Evolutionary conservation across 2,113 vertebrate genomes (phyloP).

Genomic region (Copsychus sechellarum): DNA sequence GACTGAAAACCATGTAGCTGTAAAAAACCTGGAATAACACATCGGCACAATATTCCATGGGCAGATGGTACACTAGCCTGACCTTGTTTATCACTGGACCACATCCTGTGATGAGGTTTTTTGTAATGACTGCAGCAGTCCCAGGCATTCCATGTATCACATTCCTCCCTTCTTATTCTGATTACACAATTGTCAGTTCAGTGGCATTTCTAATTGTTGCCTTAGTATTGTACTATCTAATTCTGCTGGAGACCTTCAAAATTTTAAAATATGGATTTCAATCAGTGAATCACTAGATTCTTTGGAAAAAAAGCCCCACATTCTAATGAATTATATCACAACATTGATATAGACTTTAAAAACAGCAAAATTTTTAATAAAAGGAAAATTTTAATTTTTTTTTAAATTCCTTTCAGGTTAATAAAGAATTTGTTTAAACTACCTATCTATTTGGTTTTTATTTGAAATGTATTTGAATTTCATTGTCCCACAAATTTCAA

Average conservation of each 20-base stretch:
- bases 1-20: not conserved
- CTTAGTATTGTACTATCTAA: not conserved
- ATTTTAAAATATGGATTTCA: not conserved
- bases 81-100: slow-evolving; percentile 51
- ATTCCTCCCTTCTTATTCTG: not conserved
- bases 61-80: slow-evolving; percentile 46
- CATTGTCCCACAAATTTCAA: not conserved
- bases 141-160: not conserved
- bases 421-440: not conserved
- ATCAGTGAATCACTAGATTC: not conserved
- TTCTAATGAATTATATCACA: not conserved
- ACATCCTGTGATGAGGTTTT: slow-evolving; percentile 12
- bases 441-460: not conserved
- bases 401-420: not conserved
- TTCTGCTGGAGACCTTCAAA: not conserved
- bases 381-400: not conserved
- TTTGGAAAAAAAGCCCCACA: rapidly evolving
- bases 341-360: not conserved
- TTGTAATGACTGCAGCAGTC: not conserved
- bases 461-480: not conserved
- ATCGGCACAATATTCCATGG: not conserved
- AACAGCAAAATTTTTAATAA: not conserved
- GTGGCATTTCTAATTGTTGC: not conserved
- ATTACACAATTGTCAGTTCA: not conserved
- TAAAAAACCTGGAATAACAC: not conserved